These are phyloP conservation scores for Cynaeus angustus DNA, from an alignment of 2,888 invertebrate species.

Conservation along the genomic window DNA sequence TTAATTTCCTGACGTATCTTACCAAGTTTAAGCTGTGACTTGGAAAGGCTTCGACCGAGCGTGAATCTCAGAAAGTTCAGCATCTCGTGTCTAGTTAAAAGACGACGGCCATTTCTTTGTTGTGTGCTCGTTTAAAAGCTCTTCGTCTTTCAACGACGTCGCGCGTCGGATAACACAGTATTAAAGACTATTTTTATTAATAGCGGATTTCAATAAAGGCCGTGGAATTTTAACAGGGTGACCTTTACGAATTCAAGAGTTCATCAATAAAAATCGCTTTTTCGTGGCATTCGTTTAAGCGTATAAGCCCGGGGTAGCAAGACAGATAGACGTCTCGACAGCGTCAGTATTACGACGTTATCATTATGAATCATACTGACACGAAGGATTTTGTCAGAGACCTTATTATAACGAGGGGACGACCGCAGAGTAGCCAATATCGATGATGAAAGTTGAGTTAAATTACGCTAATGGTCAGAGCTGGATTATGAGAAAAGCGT, in stretches of 20 bases:
- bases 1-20: constrained; percentile 44
- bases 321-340: constrained; percentile 66
- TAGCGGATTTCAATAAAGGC: neutral
- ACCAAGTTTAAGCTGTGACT: constrained; percentile 26
- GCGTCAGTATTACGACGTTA: constrained; percentile 65
- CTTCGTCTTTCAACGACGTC: constrained; percentile 12
- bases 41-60: constrained; percentile 36
- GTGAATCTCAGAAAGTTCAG: constrained; percentile 40
- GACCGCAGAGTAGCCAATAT: constrained; percentile 12
- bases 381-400: constrained; percentile 63
- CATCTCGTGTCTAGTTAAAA: constrained; percentile 39
- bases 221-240: neutral
- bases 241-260: constrained; percentile 28
- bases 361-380: constrained; percentile 68
- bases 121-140: constrained; percentile 31
- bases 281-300: constrained; percentile 53
- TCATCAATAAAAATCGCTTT: constrained; percentile 58
- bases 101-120: constrained; percentile 38
- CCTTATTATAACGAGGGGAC: constrained; percentile 57
- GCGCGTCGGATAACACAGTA: constrained; percentile 14
- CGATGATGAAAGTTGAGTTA: too few species aligned
- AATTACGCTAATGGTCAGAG: too few species aligned
- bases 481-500: too few species aligned
- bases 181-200: constrained; percentile 21
- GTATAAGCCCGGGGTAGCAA: constrained; percentile 62